Evolutionary conservation across 2,797 vertebrate species (phyloP).

Genomic region (Anolis apletophallus): DNA sequence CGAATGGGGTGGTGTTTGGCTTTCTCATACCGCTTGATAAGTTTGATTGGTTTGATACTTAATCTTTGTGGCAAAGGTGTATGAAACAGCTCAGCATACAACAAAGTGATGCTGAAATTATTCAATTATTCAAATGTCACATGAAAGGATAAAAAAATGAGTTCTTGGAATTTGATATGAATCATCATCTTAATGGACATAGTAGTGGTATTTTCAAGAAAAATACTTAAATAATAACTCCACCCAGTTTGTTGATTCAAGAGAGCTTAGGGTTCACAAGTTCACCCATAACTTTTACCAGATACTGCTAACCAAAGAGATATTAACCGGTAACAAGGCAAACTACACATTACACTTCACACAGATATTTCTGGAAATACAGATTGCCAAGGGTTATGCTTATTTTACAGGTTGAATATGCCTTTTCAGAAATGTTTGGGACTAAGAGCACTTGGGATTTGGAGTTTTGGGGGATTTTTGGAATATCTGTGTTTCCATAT

Average conservation of each 20-base stretch:
- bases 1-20: not conserved
- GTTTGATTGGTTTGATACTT: conserved; percentile 26
- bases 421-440: too few relatives aligned
- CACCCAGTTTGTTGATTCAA: not conserved
- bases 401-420: not conserved
- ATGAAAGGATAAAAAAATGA: conserved; percentile 33
- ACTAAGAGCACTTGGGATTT: too few relatives aligned
- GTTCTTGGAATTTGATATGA: conserved; percentile 37
- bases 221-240: conserved; percentile 35
- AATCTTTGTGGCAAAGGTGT: not conserved
- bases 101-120: not conserved
- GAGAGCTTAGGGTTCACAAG: conserved; percentile 61
- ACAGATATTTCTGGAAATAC: not conserved
- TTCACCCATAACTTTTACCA: conserved; percentile 65
- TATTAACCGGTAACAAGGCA: not conserved
- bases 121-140: not conserved
- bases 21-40: conserved; percentile 20
- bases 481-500: too few relatives aligned
- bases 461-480: too few relatives aligned
- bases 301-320: conserved; percentile 34
- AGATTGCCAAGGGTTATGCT: not conserved
- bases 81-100: not conserved
- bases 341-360: too few relatives aligned
- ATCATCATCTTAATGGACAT: conserved; percentile 24
- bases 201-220: conserved; percentile 38